Evolutionary conservation across 2,113 vertebrate species (phyloP).

Genomic region (Rhinoptilus africanus): DNA sequence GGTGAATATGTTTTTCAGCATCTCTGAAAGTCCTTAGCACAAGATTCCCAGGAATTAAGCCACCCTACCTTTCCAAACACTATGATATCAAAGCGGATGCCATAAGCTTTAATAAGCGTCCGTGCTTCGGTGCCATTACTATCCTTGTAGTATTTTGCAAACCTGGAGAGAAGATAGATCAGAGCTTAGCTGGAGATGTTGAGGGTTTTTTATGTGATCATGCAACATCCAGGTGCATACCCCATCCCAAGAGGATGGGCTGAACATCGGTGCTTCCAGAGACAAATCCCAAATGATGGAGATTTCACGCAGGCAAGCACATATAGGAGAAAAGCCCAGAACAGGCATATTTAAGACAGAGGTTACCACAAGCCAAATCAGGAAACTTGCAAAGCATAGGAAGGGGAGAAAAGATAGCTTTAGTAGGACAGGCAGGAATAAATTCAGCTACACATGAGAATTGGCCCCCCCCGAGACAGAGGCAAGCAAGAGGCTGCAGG

Average conservation of each 20-base stretch:
- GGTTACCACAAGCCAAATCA: background rate
- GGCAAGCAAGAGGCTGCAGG: background rate
- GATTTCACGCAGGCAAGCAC: background rate
- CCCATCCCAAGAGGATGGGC: background rate
- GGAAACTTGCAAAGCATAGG: background rate
- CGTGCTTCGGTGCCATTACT: constrained; percentile 68
- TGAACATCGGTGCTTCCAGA: background rate
- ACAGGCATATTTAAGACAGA: background rate
- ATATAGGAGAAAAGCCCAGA: background rate
- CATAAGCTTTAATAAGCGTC: constrained; percentile 84
- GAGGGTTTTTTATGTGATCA: background rate
- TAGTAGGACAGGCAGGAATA: background rate
- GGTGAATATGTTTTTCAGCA: background rate
- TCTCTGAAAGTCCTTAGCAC: background rate
- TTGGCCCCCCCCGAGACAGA: background rate
- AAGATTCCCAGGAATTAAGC: background rate
- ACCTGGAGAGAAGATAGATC: constrained; percentile 69
- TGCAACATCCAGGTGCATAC: background rate
- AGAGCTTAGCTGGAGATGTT: background rate
- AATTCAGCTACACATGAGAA: background rate
- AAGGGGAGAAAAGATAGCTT: background rate
- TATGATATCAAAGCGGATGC: constrained; percentile 86
- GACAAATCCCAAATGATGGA: background rate
- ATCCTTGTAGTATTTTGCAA: constrained; percentile 83
- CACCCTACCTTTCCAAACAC: constrained; percentile 85